Evolutionary conservation across 2,797 vertebrate species (phyloP).

Genomic region (Acanthis flammea): DNA sequence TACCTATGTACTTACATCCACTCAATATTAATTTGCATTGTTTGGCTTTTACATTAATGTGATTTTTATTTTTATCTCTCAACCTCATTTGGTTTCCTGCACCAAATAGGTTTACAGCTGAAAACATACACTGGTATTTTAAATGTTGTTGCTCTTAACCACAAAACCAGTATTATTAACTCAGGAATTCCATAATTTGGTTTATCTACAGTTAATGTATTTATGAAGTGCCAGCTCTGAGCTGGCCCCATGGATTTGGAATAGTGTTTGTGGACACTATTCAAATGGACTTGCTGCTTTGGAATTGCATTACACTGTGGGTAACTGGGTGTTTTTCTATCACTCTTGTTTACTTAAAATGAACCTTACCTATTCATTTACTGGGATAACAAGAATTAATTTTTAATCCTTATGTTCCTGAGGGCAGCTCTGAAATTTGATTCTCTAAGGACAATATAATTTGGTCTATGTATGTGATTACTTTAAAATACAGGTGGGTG

Average conservation of each 20-base stretch:
- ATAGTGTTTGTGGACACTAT: neutral
- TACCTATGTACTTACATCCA: neutral
- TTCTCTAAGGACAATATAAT: neutral
- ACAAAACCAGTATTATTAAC: neutral
- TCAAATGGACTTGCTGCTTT: neutral
- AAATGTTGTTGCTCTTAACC: neutral
- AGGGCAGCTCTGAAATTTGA: neutral
- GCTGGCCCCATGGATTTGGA: neutral
- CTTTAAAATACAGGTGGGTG: neutral
- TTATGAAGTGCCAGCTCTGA: neutral
- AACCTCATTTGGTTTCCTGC: rapidly evolving
- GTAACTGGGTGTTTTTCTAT: neutral
- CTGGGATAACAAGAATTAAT: neutral
- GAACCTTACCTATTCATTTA: neutral
- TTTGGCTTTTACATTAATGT: neutral
- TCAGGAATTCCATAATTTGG: neutral
- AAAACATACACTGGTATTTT: neutral
- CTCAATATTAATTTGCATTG: neutral
- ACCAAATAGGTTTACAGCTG: neutral
- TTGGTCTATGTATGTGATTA: neutral
- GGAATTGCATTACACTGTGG: neutral
- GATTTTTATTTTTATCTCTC: neutral
- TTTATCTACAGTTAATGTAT: neutral
- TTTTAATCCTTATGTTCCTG: neutral
- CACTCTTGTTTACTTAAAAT: neutral